A percentile compares a stretch with the other conserved stretches of the same genome.
Conservation (phyloP, 2,797 vertebrate species). For the Semaprochilodus insignis region DNA sequence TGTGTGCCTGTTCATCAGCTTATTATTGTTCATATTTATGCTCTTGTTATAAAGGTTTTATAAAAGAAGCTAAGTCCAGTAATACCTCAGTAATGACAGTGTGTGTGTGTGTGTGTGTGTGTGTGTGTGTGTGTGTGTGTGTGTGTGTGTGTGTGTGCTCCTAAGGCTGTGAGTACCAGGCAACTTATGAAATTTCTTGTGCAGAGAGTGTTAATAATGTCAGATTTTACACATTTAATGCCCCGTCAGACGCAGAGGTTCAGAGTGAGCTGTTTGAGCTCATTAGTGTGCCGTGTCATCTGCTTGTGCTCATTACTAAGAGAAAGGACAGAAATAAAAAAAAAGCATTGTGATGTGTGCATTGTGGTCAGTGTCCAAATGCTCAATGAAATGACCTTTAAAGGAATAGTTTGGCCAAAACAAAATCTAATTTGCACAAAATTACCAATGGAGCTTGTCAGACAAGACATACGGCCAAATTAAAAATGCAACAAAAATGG, state of each 20-base stretch:
- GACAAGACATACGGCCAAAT: too few species aligned
- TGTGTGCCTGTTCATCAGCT: too few species aligned
- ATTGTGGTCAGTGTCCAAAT: background rate
- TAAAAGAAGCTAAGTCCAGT: too few species aligned
- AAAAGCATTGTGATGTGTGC: conserved; percentile 19
- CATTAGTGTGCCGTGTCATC: background rate
- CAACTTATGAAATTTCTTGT: background rate
- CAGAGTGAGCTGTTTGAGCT: background rate
- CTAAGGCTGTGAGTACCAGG: background rate
- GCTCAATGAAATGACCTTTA: background rate
- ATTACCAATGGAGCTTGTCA: too few species aligned
- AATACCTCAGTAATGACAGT: too few species aligned
- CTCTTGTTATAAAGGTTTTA: too few species aligned
- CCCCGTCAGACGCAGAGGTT: background rate
- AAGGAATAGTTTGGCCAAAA: background rate
- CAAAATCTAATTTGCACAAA: too few species aligned
- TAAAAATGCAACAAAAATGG: too few species aligned
- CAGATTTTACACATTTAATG: background rate
- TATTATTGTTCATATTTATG: too few species aligned
- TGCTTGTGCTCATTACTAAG: background rate
- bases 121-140: too few species aligned
- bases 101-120: too few species aligned
- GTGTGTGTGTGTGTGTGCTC: too few species aligned
- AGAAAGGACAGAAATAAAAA: conserved; percentile 10
- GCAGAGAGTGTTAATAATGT: background rate